Percentiles rank a stretch among this genome's conserved stretches.
Conservation (phyloP, 1,140 invertebrate species). For the Trichonephila clavipes region DNA sequence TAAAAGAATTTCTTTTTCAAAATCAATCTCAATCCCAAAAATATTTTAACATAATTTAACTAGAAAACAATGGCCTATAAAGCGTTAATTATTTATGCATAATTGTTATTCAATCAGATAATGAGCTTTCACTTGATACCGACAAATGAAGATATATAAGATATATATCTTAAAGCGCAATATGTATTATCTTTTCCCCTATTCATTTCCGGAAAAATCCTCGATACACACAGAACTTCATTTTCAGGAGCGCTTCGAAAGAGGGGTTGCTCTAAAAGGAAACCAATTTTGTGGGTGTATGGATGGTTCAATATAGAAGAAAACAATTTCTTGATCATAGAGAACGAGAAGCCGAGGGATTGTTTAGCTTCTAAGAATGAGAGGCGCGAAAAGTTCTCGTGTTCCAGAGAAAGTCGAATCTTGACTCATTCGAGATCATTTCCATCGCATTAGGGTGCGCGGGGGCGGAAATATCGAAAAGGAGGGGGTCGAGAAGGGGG, state of each 20-base stretch:
- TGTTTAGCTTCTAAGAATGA: not conserved
- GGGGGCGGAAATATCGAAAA: slow-evolving; percentile 71
- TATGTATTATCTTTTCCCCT: not conserved
- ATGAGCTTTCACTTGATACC: no score
- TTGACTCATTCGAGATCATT: slow-evolving; percentile 74
- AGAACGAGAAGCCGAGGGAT: not conserved
- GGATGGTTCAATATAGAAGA: not conserved
- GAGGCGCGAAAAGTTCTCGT: not conserved
- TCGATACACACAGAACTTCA: not conserved
- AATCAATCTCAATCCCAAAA: no score
- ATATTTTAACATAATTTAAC: no score
- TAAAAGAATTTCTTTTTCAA: no score
- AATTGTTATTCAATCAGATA: no score
- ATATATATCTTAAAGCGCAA: no score
- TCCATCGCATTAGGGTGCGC: slow-evolving; percentile 67
- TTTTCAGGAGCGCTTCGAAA: not conserved
- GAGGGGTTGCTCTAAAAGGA: not conserved
- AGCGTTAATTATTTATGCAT: no score
- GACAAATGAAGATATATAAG: no score
- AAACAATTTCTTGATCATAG: slow-evolving; percentile 12
- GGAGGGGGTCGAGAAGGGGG: not conserved
- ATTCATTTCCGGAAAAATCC: not conserved
- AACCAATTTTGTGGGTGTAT: not conserved
- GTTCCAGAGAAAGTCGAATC: not conserved
- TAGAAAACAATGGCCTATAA: no score